Percentiles rank a stretch among this genome's conserved stretches.
These are phyloP conservation scores for Melieria omissa DNA, from an alignment of 2,888 invertebrate species.

Conservation along the genomic window DNA sequence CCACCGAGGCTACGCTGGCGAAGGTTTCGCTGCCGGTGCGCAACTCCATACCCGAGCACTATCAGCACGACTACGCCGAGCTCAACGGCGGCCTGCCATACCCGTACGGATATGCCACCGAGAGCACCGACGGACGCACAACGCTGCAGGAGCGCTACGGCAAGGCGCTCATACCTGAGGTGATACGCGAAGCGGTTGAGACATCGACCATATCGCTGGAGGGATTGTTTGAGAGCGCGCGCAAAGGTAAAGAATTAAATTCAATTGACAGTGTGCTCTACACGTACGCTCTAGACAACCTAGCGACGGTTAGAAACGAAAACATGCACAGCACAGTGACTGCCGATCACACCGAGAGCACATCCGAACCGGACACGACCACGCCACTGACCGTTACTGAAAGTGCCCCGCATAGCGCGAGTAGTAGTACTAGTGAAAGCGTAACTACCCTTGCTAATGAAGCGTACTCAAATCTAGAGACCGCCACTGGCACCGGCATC, in stretches of 20 bases:
- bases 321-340: conserved; percentile 31
- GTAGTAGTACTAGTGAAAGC: neutral
- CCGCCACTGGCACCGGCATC: conserved; percentile 5
- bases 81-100: conserved; percentile 13
- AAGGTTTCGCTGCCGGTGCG: conserved; percentile 52
- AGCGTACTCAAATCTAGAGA: conserved; percentile 12
- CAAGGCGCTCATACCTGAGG: conserved; percentile 61
- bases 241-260: conserved; percentile 64
- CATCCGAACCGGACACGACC: neutral
- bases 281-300: conserved; percentile 63
- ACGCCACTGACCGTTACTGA: conserved; percentile 5
- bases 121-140: conserved; percentile 21
- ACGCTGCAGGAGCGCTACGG: conserved; percentile 50
- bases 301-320: conserved; percentile 53
- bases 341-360: neutral
- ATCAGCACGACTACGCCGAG: conserved; percentile 31
- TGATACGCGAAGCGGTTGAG: conserved; percentile 67
- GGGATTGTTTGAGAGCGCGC: conserved; percentile 72
- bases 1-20: conserved; percentile 54
- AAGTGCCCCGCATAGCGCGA: conserved; percentile 1
- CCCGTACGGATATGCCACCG: conserved; percentile 25
- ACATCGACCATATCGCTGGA: conserved; percentile 77
- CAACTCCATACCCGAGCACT: conserved; percentile 52
- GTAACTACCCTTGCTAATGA: conserved; percentile 32
- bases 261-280: conserved; percentile 61